Evolutionary conservation across 2,113 vertebrate species (phyloP).

Genomic region (Ctenodactylus gundi): DNA sequence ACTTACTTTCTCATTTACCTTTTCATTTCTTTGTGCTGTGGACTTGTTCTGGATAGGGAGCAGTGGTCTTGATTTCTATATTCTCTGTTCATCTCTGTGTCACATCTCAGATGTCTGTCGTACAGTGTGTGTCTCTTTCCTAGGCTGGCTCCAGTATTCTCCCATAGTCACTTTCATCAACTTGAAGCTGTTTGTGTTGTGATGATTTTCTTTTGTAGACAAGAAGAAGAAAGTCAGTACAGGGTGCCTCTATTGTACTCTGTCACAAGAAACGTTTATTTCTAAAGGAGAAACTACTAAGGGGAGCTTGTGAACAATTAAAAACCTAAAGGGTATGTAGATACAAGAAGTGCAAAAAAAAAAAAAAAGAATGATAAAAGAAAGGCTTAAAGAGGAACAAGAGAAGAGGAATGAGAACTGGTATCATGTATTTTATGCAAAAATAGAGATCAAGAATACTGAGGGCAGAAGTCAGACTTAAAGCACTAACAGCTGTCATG

Average conservation of each 20-base stretch:
- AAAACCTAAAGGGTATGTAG: neutral
- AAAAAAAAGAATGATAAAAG: neutral
- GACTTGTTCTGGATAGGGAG: neutral
- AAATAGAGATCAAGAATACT: neutral
- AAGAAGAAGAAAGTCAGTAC: neutral
- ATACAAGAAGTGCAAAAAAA: neutral
- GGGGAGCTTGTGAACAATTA: neutral
- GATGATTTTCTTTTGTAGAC: neutral
- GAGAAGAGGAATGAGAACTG: neutral
- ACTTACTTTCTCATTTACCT: neutral
- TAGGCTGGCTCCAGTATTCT: neutral
- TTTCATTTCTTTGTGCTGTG: too few species aligned
- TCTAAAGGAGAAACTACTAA: neutral
- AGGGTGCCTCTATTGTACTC: neutral
- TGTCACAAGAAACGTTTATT: neutral
- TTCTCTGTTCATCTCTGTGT: neutral
- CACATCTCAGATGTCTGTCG: neutral
- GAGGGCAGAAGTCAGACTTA: neutral
- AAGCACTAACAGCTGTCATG: neutral
- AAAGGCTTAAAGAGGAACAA: neutral
- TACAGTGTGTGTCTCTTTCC: accelerated
- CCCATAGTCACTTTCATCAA: neutral
- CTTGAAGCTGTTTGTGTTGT: neutral
- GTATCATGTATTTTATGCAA: neutral
- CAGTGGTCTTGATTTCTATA: accelerated